Base-by-base conservation (phyloP, 2,113 vertebrate genomes). In the Hylia prasina region DNA sequence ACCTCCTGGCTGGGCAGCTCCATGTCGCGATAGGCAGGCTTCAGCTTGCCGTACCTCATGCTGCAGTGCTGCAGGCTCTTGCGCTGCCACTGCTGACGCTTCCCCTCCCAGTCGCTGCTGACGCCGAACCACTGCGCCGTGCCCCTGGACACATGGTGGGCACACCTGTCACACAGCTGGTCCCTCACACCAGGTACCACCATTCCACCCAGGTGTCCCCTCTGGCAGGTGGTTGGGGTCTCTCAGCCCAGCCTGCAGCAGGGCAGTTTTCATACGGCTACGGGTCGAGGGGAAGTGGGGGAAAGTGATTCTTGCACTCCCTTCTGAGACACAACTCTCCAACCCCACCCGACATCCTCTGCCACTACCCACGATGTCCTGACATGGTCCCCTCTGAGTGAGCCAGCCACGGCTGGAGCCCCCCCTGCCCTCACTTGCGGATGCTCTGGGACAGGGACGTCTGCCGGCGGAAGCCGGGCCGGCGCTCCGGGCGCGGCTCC, bases 51-150 rank as follows among this genome's bases (percentile, higher is more conserved):
- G 1, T 99, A 99, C 37, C 99, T 99, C 89, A 98, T 98, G 96
- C 99, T 99, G 97, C 99, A 99, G 97, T 99, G 99, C 75, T 98
- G 99, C 72, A 99, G 93, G 90, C 99, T 99, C 95, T 99, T 98
- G 91, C 98, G 98, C 27, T 99, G 99, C 99, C 99, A 99, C 73
- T 98, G 93, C 96, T 99, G 99, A n/a, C 98, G 98, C 93, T 99
- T 98, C 23, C 96, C 98, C 78, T 99, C 99, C 97, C 98, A 98
- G 98, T 99, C 98, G 8, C 97, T 96, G 40, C 99, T 99, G 56
- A 99, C 97, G 0, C 99, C 99, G 4, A 99, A 99, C 99, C 99
- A 99, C 89, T 99, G 98, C 1, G 99, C 99, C 0, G 99, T 98
- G 63, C 98, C 98, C 95, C 99, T 99, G 92, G 0, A 16, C 54